Evolutionary conservation across 2,113 vertebrate genomes (phyloP).

Genomic region (Speoplatyrhinus poulsoni): DNA sequence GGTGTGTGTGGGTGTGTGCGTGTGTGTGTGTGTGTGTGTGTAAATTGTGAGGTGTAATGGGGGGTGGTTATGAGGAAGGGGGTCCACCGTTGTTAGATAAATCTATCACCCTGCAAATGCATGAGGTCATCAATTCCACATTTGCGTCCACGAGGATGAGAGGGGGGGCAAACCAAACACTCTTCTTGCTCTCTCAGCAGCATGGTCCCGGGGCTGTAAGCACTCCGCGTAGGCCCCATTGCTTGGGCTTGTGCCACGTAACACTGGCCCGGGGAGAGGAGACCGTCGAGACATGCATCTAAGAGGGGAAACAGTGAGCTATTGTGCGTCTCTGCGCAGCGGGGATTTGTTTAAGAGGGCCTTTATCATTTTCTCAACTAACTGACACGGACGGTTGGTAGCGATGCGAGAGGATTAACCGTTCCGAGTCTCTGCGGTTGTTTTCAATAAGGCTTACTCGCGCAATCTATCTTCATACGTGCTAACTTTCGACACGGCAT

Average conservation of each 20-base stretch:
- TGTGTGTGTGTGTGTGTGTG: conserved; percentile 67
- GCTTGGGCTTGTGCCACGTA: conserved; percentile 74
- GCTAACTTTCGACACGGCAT: not conserved
- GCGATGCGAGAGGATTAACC: conserved; percentile 1
- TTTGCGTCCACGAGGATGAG: conserved; percentile 85
- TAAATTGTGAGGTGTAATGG: conserved; percentile 27
- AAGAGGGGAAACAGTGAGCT: conserved; percentile 66
- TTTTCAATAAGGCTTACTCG: not conserved
- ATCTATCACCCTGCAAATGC: conserved; percentile 86
- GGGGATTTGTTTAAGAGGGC: conserved; percentile 49
- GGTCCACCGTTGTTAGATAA: conserved; percentile 86
- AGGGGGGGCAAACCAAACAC: conserved; percentile 69
- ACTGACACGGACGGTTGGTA: conserved; percentile 41
- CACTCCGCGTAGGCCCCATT: conserved; percentile 56
- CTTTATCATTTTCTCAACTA: conserved; percentile 63
- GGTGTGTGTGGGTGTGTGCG: too few relatives aligned
- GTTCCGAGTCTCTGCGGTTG: not conserved
- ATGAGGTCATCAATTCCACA: conserved; percentile 89
- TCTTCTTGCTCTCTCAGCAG: conserved; percentile 39
- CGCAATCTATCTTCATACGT: conserved; percentile 10
- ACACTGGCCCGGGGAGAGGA: conserved; percentile 66
- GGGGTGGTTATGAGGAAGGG: conserved; percentile 65
- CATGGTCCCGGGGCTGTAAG: conserved; percentile 50
- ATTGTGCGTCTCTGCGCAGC: conserved; percentile 68
- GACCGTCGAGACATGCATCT: conserved; percentile 68